A percentile compares a stretch with the other conserved stretches of the same genome.
Evolutionary conservation across 1,140 invertebrate genomes (phyloP).

Genomic region (Rhagoletis zephyria): DNA sequence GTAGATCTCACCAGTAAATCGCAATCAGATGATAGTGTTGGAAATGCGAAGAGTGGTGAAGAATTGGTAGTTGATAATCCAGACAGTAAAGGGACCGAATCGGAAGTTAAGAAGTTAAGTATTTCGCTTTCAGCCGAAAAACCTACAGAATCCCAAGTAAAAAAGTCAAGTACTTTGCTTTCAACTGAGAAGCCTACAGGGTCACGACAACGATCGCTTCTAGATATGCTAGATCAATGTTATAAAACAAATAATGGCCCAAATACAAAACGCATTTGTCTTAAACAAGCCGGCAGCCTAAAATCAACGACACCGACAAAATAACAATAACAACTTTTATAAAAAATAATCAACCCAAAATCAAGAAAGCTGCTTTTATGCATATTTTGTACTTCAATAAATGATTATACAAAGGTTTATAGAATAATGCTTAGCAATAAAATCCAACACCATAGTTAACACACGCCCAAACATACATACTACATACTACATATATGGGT

Average conservation of each 20-base stretch:
- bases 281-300: constrained; percentile 5
- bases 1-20: not conserved
- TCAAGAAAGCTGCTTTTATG: not conserved
- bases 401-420: not conserved
- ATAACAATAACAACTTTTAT: not conserved
- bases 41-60: constrained; percentile 50
- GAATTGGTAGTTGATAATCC: constrained; percentile 58
- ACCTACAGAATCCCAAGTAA: not conserved
- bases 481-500: not conserved
- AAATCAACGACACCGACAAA: constrained; percentile 43
- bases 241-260: constrained; percentile 55
- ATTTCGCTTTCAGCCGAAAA: not conserved
- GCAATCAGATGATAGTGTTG: constrained; percentile 55
- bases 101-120: not conserved
- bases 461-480: not conserved
- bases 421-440: not conserved
- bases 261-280: constrained; percentile 52
- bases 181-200: not conserved
- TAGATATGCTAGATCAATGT: constrained; percentile 59
- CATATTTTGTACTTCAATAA: constrained; percentile 26
- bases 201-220: constrained; percentile 56
- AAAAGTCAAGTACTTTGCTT: not conserved
- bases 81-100: constrained; percentile 21
- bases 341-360: not conserved
- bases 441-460: not conserved